Base-by-base conservation (phyloP, 2,888 invertebrate species). In the Lordiphosa fenestrarum region DNA sequence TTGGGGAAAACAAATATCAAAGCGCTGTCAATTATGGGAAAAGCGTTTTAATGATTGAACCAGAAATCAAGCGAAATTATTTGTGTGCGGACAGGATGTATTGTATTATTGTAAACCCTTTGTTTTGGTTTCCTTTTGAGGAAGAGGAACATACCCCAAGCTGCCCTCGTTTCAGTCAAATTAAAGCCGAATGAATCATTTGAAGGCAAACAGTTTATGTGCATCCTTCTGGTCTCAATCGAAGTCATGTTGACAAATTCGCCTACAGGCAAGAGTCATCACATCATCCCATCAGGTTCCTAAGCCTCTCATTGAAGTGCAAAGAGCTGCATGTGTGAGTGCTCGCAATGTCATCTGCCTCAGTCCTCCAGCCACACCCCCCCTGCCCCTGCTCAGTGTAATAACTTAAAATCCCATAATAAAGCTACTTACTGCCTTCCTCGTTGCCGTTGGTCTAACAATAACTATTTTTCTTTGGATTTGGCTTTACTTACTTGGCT, bases 331-430 rank as follows among this genome's bases (percentile, higher is more conserved):
- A 69, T 63, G 57, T 74, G 69, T 64, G 83, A 74, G 63, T 65
- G 52, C 40, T 44, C 36, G 55, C 55, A 52, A 36, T 60, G 23
- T 44, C 66, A 49, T 41, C 9, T 15, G 30, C 30, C 37, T 15
- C 40, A 36, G 47, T 44, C 73, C 46, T 33, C 47, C 58, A 37
- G 59, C 48, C 6, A 21, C 25, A 7, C 47, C 25, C 5, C 4
- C n/a, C 15, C 25, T 4, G 3, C n/a, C 23, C 1, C 36, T 21
- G 33, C 21, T 52, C 50, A 58, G 71, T 68, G 63, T 81, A 77
- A 77, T 77, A 77, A 77, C 84, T 77, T 84, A 77, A 71, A 77
- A 77, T 77, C 84, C 82, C 35, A 84, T 77, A 77, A 77, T 77
- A 77, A 84, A 84, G 82, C 84, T 84, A 82, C 77, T 77, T 77